Evolutionary conservation across 2,797 vertebrate species (phyloP).

Genomic region (Leucoraja ocellata): DNA sequence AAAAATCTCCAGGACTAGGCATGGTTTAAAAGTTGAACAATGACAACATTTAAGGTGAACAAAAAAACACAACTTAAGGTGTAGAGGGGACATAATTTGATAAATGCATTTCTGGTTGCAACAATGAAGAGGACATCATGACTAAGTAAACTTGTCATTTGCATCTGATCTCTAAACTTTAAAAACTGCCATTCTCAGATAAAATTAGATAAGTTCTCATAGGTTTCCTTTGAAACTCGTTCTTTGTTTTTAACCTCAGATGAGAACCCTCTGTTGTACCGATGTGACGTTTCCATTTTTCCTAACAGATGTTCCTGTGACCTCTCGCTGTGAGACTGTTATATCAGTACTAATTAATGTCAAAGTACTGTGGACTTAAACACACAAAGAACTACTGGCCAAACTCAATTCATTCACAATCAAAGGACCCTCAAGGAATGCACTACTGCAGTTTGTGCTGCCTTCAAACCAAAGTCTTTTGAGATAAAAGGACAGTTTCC

Average conservation of each 20-base stretch:
- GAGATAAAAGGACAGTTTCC: not conserved
- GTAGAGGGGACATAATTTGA: too few relatives aligned
- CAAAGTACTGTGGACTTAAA: not conserved
- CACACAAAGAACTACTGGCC: not conserved
- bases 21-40: not conserved
- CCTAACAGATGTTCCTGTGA: not conserved
- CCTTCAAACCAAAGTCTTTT: not conserved
- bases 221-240: not conserved
- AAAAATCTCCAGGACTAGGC: not conserved
- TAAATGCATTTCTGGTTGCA: not conserved
- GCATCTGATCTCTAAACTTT: not conserved
- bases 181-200: not conserved
- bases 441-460: not conserved
- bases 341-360: not conserved
- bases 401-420: constrained; percentile 3
- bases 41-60: not conserved
- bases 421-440: not conserved
- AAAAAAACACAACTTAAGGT: not conserved
- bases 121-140: not conserved
- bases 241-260: not conserved
- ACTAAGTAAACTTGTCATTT: not conserved
- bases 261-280: not conserved
- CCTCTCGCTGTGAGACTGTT: not conserved
- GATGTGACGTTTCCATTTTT: constrained; percentile 19
- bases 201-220: not conserved